phyloP scores from a whole-genome alignment of 1,140 invertebrate genomes.

The Trypoxylus dichotomus region DNA sequence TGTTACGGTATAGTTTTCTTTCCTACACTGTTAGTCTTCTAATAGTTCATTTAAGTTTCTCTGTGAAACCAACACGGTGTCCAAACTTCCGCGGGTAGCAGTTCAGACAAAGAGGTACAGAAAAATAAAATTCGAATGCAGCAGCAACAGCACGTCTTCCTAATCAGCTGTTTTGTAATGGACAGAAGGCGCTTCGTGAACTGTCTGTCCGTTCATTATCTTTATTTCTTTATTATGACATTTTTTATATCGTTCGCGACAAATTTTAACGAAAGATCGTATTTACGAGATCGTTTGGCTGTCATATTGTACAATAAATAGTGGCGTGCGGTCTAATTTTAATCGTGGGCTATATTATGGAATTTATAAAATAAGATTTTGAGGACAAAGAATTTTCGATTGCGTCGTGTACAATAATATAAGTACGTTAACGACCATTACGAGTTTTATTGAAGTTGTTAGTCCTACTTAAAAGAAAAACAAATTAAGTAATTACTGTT shows the following conservation, averaged over 20 bases:
- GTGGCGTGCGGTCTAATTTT: background rate
- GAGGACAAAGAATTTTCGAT: background rate
- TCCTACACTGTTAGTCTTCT: too few species aligned
- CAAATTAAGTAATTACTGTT: too few species aligned
- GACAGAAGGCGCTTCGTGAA: background rate
- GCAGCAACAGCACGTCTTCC: background rate
- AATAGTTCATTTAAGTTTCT: too few species aligned
- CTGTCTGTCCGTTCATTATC: background rate
- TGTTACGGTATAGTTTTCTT: too few species aligned
- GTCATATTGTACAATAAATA: background rate
- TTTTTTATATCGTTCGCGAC: conserved; percentile 17
- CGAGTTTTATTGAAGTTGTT: too few species aligned
- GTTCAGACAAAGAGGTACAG: too few species aligned
- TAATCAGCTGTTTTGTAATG: conserved; percentile 11
- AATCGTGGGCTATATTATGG: background rate
- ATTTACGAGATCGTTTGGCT: background rate
- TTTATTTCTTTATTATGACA: conserved; percentile 21
- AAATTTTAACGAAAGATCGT: background rate
- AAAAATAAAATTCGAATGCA: too few species aligned
- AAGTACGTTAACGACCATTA: too few species aligned
- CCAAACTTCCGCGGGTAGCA: too few species aligned
- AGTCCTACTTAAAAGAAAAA: too few species aligned
- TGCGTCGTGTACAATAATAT: background rate
- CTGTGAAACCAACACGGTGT: too few species aligned
- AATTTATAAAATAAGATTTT: background rate